phyloP scores from a whole-genome alignment of 1,140 invertebrate species.

The Tribolium madens region DNA sequence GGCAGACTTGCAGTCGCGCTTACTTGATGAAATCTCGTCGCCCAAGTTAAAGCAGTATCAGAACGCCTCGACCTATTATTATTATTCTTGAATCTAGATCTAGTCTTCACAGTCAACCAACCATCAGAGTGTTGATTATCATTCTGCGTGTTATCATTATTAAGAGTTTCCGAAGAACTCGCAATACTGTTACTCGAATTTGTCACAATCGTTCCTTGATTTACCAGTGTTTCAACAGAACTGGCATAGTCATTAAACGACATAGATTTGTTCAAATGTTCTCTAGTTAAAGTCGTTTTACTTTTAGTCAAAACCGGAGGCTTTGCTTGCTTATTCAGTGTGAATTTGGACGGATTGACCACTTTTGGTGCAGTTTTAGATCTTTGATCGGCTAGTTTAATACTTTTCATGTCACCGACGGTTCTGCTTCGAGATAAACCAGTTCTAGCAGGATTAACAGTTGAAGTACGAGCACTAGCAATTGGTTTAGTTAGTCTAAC shows the following conservation, averaged over 20 bases:
- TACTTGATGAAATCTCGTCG: slow-evolving; percentile 75
- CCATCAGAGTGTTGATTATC: slow-evolving; percentile 71
- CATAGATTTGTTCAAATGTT: slow-evolving; percentile 54
- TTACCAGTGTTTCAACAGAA: slow-evolving; percentile 70
- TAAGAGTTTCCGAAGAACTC: slow-evolving; percentile 70
- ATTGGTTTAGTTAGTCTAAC: slow-evolving; percentile 35
- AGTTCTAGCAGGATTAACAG: slow-evolving; percentile 18
- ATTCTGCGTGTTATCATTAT: slow-evolving; percentile 67
- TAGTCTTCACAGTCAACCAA: slow-evolving; percentile 76
- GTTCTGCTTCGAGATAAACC: slow-evolving; percentile 69
- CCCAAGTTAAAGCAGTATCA: slow-evolving; percentile 70
- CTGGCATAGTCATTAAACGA: slow-evolving; percentile 63
- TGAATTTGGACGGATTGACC: neutral
- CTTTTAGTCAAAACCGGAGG: slow-evolving; percentile 52
- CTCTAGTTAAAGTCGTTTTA: slow-evolving; percentile 55
- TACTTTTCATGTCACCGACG: slow-evolving; percentile 68
- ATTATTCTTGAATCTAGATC: slow-evolving; percentile 66
- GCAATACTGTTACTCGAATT: slow-evolving; percentile 70
- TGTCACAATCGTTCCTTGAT: slow-evolving; percentile 65
- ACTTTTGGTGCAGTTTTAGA: neutral
- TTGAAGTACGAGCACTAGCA: neutral
- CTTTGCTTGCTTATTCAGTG: neutral
- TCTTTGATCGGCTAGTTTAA: slow-evolving; percentile 8
- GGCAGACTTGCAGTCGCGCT: slow-evolving; percentile 76
- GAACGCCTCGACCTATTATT: slow-evolving; percentile 60